A percentile compares a stretch with the other conserved stretches of the same genome.
These are phyloP conservation scores for Labeo catla DNA, from an alignment of 2,113 vertebrate genomes.

Conservation along the genomic window DNA sequence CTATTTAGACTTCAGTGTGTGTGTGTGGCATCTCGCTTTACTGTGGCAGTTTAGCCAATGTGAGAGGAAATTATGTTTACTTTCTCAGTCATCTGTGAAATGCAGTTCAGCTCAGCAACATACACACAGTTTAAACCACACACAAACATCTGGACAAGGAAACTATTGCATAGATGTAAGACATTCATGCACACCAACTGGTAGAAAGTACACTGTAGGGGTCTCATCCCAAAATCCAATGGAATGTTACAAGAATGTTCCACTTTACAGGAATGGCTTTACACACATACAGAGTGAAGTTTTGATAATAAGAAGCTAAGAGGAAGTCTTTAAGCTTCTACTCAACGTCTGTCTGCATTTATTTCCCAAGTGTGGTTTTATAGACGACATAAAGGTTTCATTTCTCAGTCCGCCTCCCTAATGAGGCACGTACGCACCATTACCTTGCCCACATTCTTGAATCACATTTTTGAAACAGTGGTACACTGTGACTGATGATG, in stretches of 20 bases:
- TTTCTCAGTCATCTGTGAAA: slow-evolving; percentile 67
- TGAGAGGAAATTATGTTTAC: slow-evolving; percentile 63
- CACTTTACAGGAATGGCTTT: slow-evolving; percentile 14
- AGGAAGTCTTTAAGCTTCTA: background rate
- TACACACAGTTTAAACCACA: slow-evolving; percentile 41
- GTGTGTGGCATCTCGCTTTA: background rate
- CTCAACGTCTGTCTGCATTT: background rate
- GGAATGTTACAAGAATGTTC: slow-evolving; percentile 49
- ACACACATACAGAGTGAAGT: background rate
- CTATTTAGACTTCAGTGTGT: background rate
- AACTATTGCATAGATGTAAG: slow-evolving; percentile 3
- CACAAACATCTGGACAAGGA: slow-evolving; percentile 30
- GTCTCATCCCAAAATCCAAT: slow-evolving; percentile 14
- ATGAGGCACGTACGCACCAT: background rate
- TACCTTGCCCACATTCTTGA: slow-evolving; percentile 5
- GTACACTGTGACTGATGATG: background rate
- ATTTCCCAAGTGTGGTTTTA: slow-evolving; percentile 29
- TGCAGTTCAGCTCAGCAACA: slow-evolving; percentile 10
- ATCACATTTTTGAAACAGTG: slow-evolving; percentile 32
- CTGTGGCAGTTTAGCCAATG: slow-evolving; percentile 15
- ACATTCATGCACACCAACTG: background rate
- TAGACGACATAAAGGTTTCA: background rate
- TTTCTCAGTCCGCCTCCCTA: background rate
- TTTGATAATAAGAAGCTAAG: background rate
- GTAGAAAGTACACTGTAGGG: background rate